Percentiles rank a stretch among this genome's conserved stretches.
phyloP scores from a whole-genome alignment of 2,113 vertebrate genomes.

The Hassar affinis region DNA sequence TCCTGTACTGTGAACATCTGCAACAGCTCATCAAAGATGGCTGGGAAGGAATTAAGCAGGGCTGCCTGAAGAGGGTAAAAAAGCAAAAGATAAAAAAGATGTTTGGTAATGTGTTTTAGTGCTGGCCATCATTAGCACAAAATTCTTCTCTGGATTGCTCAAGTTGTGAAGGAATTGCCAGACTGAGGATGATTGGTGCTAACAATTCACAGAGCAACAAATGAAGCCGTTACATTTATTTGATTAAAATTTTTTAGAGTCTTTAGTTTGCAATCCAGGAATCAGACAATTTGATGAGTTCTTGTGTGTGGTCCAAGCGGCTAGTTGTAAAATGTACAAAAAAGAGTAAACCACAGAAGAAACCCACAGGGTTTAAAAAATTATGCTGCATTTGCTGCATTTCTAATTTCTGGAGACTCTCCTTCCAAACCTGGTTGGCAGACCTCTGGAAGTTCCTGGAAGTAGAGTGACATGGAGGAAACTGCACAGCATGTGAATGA shows the following conservation, averaged over 20 bases:
- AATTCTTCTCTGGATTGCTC: not conserved
- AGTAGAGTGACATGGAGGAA: slow-evolving; percentile 16
- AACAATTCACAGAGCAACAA: not conserved
- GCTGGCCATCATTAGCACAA: not conserved
- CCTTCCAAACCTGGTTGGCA: slow-evolving; percentile 15
- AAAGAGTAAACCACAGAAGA: not conserved
- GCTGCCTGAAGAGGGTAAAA: slow-evolving; percentile 77
- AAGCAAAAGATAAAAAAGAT: not conserved
- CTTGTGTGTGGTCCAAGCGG: not conserved
- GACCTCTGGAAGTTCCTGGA: slow-evolving; percentile 30
- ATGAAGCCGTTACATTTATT: not conserved
- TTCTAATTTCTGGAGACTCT: slow-evolving; percentile 20
- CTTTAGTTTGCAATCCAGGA: not conserved
- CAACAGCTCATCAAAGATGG: slow-evolving; percentile 95
- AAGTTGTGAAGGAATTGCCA: slow-evolving; percentile 6
- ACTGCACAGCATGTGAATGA: slow-evolving; percentile 16
- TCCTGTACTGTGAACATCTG: slow-evolving; percentile 98
- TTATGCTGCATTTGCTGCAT: not conserved
- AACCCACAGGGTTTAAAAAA: not conserved
- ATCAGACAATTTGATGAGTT: not conserved
- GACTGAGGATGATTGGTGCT: not conserved
- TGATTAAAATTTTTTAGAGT: not conserved
- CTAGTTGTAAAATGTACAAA: not conserved
- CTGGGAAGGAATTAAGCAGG: slow-evolving; percentile 91
- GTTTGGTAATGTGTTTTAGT: not conserved